A percentile compares a stretch with the other conserved stretches of the same genome.
These are phyloP conservation scores for Drosophila pallidifrons DNA, from an alignment of 1,140 invertebrate genomes.

Conservation along the genomic window DNA sequence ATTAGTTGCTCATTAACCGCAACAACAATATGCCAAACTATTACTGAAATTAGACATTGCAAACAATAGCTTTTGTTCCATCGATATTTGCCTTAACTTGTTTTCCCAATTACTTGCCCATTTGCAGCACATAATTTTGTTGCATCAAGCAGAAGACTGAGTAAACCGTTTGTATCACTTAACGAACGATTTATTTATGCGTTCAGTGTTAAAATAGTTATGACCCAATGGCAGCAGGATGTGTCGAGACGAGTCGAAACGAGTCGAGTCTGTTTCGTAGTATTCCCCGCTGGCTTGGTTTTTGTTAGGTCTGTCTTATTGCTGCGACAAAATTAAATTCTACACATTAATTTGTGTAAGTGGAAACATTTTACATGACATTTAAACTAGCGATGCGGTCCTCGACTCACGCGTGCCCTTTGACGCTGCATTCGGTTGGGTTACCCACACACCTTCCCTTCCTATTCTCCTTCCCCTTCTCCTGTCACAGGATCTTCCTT, in stretches of 20 bases:
- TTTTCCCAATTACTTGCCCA: too few relatives aligned
- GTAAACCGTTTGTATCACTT: background rate
- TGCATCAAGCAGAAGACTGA: background rate
- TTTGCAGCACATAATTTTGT: background rate
- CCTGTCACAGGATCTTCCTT: background rate
- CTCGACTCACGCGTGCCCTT: constrained; percentile 49
- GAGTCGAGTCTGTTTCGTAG: background rate
- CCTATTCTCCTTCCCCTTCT: background rate
- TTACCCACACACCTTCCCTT: background rate
- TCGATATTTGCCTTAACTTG: background rate
- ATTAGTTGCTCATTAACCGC: too few relatives aligned
- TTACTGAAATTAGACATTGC: too few relatives aligned
- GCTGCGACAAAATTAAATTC: constrained; percentile 72
- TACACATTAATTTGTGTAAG: constrained; percentile 83
- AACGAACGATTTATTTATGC: constrained; percentile 18
- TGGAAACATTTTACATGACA: constrained; percentile 84
- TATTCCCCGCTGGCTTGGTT: background rate
- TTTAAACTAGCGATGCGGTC: constrained; percentile 72
- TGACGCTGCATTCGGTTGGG: constrained; percentile 38
- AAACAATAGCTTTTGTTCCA: too few relatives aligned
- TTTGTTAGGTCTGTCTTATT: constrained; percentile 46
- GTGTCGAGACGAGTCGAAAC: background rate
- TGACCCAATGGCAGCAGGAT: background rate
- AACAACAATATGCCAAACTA: too few relatives aligned
- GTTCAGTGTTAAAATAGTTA: constrained; percentile 25